Conservation (phyloP, 2,797 vertebrate species). For the Dermochelys coriacea region DNA sequence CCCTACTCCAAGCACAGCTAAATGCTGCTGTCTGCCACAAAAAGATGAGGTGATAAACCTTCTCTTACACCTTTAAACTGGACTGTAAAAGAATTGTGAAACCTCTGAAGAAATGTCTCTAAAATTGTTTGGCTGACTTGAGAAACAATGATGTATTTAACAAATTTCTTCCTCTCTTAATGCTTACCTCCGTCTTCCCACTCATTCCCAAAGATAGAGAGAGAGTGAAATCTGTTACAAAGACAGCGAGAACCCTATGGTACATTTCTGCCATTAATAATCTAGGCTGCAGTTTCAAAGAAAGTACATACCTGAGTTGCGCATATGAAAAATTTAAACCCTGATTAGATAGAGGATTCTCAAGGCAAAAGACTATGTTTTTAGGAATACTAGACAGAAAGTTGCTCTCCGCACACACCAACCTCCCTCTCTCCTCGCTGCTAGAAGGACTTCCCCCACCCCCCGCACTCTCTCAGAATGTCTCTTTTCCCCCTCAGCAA, state of each 20-base stretch:
- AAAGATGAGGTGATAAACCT: not conserved
- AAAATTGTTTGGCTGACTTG: not conserved
- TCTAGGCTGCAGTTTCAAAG: not conserved
- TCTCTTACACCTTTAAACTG: not conserved
- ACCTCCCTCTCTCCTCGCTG: not conserved
- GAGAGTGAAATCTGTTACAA: not conserved
- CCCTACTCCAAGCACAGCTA: not conserved
- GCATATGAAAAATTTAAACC: not conserved
- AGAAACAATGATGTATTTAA: not conserved
- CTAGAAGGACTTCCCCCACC: no score
- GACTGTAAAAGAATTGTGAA: not conserved
- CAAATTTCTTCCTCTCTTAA: not conserved
- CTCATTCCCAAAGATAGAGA: not conserved
- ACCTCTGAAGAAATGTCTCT: not conserved
- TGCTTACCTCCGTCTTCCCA: not conserved
- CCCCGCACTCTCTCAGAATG: not conserved
- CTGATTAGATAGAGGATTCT: not conserved
- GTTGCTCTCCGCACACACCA: fast-evolving
- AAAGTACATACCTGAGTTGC: not conserved
- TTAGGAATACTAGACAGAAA: not conserved
- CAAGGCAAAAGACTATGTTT: not conserved
- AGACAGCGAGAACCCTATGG: not conserved
- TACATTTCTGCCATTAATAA: not conserved
- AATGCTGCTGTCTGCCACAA: not conserved
- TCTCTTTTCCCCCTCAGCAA: not conserved